A percentile compares a stretch with the other conserved stretches of the same genome.
Conservation (phyloP, 1,140 invertebrate species). For the Medauroidea extradentata region DNA sequence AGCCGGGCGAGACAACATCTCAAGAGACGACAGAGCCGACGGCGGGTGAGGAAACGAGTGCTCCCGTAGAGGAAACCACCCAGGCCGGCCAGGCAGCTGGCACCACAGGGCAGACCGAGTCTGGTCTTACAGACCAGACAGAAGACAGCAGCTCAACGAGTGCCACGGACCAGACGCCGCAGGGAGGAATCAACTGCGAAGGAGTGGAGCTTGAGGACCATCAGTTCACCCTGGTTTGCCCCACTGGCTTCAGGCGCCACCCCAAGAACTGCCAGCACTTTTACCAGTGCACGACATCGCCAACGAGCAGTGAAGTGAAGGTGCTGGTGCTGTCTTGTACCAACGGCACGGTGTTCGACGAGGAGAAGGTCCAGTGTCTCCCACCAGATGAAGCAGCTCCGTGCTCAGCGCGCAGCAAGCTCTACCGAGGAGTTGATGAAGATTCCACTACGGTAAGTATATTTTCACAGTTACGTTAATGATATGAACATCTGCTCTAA, state of each 20-base stretch:
- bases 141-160: background rate
- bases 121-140: too few relatives aligned
- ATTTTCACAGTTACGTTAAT: too few relatives aligned
- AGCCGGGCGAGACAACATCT: background rate
- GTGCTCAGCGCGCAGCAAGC: background rate
- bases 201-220: conserved; percentile 37
- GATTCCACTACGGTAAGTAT: background rate
- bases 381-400: conserved; percentile 34
- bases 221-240: conserved; percentile 67
- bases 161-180: background rate
- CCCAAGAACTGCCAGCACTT: conserved; percentile 79
- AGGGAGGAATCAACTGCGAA: background rate
- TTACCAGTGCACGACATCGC: conserved; percentile 70
- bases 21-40: background rate
- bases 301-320: conserved; percentile 61
- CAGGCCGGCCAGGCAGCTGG: too few relatives aligned
- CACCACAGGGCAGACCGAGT: too few relatives aligned
- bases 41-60: background rate
- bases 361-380: conserved; percentile 64
- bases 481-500: too few relatives aligned
- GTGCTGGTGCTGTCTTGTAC: conserved; percentile 69
- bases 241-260: conserved; percentile 75
- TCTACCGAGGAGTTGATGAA: background rate
- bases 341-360: conserved; percentile 69
- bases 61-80: too few relatives aligned